Evolutionary conservation across 1,140 invertebrate genomes (phyloP).

Genomic region (Ceratina calcarata): DNA sequence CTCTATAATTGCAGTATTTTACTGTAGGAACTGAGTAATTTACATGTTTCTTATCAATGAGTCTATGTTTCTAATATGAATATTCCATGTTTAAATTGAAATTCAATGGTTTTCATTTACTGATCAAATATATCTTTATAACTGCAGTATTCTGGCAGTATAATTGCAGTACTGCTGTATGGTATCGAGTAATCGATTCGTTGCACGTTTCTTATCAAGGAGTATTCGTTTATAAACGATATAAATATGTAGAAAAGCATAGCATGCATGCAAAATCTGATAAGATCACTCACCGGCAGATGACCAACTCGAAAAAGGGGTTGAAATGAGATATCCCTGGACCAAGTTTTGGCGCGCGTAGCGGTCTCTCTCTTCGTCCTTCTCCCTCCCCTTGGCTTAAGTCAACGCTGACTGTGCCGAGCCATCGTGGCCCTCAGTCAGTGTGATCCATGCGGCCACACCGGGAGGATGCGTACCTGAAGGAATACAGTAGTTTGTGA

Average conservation of each 20-base stretch:
- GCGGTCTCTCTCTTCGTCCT: conserved; percentile 31
- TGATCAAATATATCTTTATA: too few species aligned
- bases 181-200: too few species aligned
- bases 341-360: conserved; percentile 46
- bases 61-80: too few species aligned
- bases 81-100: too few species aligned
- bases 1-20: too few species aligned
- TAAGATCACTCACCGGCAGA: neutral
- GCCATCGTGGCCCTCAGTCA: conserved; percentile 34
- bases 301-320: neutral
- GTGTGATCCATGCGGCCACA: conserved; percentile 58
- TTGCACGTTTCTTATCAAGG: too few species aligned
- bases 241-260: too few species aligned
- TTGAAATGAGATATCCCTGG: neutral
- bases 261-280: neutral
- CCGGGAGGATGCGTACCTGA: conserved; percentile 27
- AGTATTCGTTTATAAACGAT: neutral
- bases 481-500: neutral
- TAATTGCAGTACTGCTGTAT: too few species aligned
- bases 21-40: too few species aligned
- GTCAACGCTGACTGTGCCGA: conserved; percentile 26
- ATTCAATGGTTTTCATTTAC: too few species aligned
- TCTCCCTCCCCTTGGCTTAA: conserved; percentile 18
- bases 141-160: too few species aligned
- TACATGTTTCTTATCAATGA: too few species aligned